phyloP scores from a whole-genome alignment of 2,797 vertebrate genomes.

The Fringilla coelebs region DNA sequence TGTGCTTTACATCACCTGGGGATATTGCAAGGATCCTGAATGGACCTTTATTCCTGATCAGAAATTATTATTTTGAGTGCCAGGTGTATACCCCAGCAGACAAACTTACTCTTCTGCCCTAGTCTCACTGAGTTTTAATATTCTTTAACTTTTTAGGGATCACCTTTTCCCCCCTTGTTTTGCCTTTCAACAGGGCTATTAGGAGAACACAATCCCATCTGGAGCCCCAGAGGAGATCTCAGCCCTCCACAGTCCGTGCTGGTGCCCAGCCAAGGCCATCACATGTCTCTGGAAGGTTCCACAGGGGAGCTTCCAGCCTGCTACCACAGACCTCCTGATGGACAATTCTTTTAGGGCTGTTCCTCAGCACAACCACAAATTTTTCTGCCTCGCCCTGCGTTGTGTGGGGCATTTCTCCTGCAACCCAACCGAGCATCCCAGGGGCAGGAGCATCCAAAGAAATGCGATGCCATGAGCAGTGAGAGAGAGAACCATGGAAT shows the following conservation, averaged over 20 bases:
- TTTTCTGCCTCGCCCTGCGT: not conserved
- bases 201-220: not conserved
- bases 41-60: not conserved
- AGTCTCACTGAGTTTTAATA: not conserved
- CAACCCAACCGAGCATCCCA: fast-evolving
- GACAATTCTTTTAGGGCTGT: not conserved
- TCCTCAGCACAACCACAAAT: not conserved
- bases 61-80: not conserved
- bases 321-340: not conserved
- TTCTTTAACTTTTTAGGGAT: not conserved
- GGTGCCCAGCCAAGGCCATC: fast-evolving
- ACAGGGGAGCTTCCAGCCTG: not conserved
- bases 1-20: not conserved
- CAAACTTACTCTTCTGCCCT: not conserved
- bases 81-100: not conserved
- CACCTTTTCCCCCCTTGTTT: fast-evolving
- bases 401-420: too few species aligned
- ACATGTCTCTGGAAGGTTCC: not conserved
- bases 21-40: not conserved
- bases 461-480: not conserved
- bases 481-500: not conserved
- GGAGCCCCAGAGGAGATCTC: not conserved
- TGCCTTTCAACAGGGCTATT: not conserved
- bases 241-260: not conserved
- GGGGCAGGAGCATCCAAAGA: not conserved